Conservation (phyloP, 2,797 vertebrate species). For the Erithacus rubecula region DNA sequence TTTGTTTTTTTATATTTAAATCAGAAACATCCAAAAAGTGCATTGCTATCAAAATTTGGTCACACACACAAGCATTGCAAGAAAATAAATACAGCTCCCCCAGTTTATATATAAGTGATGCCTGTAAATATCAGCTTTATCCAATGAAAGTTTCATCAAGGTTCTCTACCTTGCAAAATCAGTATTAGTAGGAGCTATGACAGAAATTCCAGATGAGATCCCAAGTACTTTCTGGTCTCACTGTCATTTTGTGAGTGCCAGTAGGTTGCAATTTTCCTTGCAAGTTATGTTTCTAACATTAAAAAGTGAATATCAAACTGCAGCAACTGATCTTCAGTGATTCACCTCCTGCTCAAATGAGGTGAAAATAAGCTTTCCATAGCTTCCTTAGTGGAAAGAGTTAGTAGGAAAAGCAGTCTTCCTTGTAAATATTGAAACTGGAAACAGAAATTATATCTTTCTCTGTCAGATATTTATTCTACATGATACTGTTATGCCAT, state of each 20-base stretch:
- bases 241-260: neutral
- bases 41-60: neutral
- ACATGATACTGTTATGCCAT: neutral
- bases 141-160: neutral
- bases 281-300: neutral
- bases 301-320: neutral
- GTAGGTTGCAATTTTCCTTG: neutral
- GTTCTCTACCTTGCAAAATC: neutral
- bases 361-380: neutral
- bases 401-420: neutral
- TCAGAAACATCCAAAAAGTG: neutral
- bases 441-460: neutral
- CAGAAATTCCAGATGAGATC: neutral
- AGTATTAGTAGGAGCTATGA: neutral
- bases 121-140: neutral
- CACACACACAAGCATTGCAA: neutral
- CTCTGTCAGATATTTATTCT: neutral
- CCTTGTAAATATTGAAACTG: neutral
- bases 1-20: neutral
- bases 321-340: neutral
- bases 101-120: neutral
- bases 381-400: neutral
- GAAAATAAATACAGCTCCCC: neutral
- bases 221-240: slow-evolving; percentile 36
- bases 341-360: slow-evolving; percentile 13